These are phyloP conservation scores for Solenopsis fugax DNA, from an alignment of 1,140 invertebrate genomes.

Conservation along the genomic window DNA sequence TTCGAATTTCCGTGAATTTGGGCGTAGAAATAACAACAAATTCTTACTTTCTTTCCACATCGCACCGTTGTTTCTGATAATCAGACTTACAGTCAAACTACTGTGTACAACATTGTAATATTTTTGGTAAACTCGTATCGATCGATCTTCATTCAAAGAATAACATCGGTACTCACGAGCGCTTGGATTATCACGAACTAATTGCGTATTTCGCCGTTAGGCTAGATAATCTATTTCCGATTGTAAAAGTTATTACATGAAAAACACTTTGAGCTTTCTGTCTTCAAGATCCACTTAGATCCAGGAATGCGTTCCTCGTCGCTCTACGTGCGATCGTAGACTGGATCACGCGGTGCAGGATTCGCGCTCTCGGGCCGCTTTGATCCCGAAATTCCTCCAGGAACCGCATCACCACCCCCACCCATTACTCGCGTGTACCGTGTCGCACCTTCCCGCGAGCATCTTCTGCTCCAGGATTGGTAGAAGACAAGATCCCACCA, in stretches of 20 bases:
- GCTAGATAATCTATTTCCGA: neutral
- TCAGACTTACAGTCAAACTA: neutral
- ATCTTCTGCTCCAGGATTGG: constrained; percentile 77
- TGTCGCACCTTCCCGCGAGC: constrained; percentile 67
- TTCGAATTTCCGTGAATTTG: neutral
- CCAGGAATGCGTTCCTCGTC: constrained; percentile 44
- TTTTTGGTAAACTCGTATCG: neutral
- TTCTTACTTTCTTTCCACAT: neutral
- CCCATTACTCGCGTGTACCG: constrained; percentile 38
- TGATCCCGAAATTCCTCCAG: constrained; percentile 80
- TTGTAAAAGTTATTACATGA: constrained; percentile 23
- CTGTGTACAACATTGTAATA: neutral
- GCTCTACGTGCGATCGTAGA: constrained; percentile 68
- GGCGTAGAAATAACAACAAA: neutral
- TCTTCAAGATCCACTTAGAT: neutral
- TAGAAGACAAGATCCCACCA: constrained; percentile 73
- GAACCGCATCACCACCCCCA: constrained; percentile 68
- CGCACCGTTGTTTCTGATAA: neutral
- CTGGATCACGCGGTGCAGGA: constrained; percentile 67
- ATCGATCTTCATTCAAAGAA: neutral
- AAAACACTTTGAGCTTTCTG: neutral
- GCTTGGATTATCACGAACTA: constrained; percentile 22
- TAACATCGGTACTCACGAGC: constrained; percentile 32
- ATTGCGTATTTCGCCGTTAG: constrained; percentile 9
- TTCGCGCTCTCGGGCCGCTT: constrained; percentile 24